Base-by-base conservation (phyloP, 2,113 vertebrate species). In the Periophthalmus modestus region DNA sequence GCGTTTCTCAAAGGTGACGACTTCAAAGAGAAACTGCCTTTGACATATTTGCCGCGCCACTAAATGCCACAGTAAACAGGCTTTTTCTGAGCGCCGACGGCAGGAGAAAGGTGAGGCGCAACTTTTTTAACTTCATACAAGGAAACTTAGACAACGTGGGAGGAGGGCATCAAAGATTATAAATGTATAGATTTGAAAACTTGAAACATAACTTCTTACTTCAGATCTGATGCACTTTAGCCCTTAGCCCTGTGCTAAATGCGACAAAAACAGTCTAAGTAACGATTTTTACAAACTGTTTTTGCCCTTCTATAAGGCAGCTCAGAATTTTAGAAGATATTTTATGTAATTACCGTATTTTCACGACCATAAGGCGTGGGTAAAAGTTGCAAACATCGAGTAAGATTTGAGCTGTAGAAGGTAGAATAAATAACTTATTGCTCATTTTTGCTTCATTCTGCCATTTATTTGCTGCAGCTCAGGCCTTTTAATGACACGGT, bases 1-100 rank as follows among this genome's bases (percentile, higher is more conserved):
- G 63, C 18, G 23, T 46, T 77, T 83, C 67, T 78, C 50, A 66
- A 12, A 75, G 72, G 74, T 70, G 69, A 75, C 63, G 68, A 19
- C 68, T 82, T 78, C 21, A 80, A 75, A 82, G 63, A 39, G 39
- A 54, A 55, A 72, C 66, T 67, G 43, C 61, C 75, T 74, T 52
- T 71, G 80, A 82, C 80, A 77, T 74, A 77, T 81, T n/a, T 54
- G 72, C 73, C 80, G 46, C 67, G n/a, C 54, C 59, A 50, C 71
- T 66, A 79, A 86, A 86, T 77, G 73, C 1, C 79, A 86, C 7
- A 68, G 58, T 61, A 34, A 78, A 58, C 6, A 48, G 59, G 50
- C 72, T 68, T n/a, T 71, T 36, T 43, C 4, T 9, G 28, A 15
- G 5, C 70, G 39, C 39, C 28, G 67, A 63, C 18, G 34, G 48